Evolutionary conservation across 2,113 vertebrate species (phyloP).

Genomic region (Leptobrachium leishanense): DNA sequence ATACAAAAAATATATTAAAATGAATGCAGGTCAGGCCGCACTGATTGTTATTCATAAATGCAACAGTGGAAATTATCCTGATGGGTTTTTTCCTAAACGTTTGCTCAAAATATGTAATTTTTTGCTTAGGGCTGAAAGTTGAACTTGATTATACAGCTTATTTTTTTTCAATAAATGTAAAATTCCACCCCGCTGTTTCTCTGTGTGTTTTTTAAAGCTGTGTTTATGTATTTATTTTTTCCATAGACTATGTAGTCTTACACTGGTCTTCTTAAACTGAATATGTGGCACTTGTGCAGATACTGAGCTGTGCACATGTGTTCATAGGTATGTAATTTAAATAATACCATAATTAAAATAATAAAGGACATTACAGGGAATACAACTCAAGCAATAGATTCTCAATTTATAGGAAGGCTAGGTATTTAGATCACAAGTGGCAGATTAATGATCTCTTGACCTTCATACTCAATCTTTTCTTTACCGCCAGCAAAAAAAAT

Average conservation of each 20-base stretch:
- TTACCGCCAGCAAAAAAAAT: no score
- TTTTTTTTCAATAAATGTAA: slow-evolving; percentile 3
- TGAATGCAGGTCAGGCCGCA: not conserved
- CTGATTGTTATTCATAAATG: not conserved
- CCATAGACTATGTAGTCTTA: not conserved
- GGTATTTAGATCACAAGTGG: no score
- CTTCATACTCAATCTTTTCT: no score
- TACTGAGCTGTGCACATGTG: no score
- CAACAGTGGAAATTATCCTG: not conserved
- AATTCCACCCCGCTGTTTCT: not conserved
- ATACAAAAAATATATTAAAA: not conserved
- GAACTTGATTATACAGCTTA: not conserved
- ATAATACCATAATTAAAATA: no score
- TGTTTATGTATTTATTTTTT: slow-evolving; percentile 9
- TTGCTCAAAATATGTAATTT: not conserved
- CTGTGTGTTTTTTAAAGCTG: slow-evolving; percentile 1
- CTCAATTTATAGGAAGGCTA: no score
- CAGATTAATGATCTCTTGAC: no score
- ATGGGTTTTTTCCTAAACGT: not conserved
- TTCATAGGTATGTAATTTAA: no score
- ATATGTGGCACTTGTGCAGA: not conserved
- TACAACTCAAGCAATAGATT: no score
- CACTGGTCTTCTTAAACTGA: not conserved
- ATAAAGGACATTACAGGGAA: no score
- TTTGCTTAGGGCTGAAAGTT: not conserved